Evolutionary conservation across 2,888 invertebrate species (phyloP), one percentile per base, ranked within the genome.

Genomic region (Furcula furcula): DNA sequence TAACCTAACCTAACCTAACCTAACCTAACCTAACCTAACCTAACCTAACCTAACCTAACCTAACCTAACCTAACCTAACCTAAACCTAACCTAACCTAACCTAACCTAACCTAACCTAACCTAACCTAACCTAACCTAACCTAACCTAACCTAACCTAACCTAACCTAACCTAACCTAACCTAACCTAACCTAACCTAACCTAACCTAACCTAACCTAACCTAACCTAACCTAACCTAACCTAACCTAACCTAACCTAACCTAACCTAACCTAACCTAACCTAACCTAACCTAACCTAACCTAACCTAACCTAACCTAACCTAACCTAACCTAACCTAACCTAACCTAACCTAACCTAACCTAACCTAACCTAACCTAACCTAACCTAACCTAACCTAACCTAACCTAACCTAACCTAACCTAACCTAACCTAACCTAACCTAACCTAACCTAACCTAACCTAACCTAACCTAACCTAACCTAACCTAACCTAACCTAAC

Each of bases 11-110:
- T 40, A 36, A 40, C 41, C 41, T 41, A 40, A 40, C 40, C 40
- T 40, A 40, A 40, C 40, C 40, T 40, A 40, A 40, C 40, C 40
- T 40, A 90, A 40, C 76, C 94, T 94, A 76, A 94, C 94, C 75
- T 30, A 30, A 30, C 90, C 94, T 37, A 37, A 42, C 41, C 41
- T 42, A 43, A 43, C 39, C 33, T 31, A 36, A 30, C 29, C 29
- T 37, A 37, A 37, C 37, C 37, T 37, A 37, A 36, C 36, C 31
- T 36, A 31, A 36, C 36, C 36, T 36, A 36, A 36, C 32, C 37
- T 29, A 22, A 33, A n/a, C n/a, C n/a, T n/a, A n/a, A 31, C 34
- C 34, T 23, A 34, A 34, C 35, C 35, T 35, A 35, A 35, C 35
- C 35, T 35, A 26, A 35, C 26, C 35, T 26, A 35, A 35, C 35